Conservation (phyloP, 2,113 vertebrate genomes). For the Pogona vitticeps region DNA sequence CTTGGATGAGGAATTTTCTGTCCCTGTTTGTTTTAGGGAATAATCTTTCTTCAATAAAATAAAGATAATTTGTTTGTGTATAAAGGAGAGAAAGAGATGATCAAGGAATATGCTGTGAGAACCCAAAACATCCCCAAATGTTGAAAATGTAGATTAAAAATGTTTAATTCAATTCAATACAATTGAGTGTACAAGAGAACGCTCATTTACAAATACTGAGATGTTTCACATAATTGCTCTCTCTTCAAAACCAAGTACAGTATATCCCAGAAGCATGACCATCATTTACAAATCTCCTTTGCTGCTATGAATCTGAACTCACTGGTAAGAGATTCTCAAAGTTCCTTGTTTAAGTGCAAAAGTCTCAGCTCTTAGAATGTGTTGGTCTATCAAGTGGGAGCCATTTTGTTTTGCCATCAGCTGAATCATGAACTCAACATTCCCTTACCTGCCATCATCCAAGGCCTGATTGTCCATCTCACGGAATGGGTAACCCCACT, state of each 20-base stretch:
- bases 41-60: too few relatives aligned
- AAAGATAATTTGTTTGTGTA: too few relatives aligned
- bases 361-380: not conserved
- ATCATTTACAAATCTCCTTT: not conserved
- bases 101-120: too few relatives aligned
- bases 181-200: too few relatives aligned
- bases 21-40: too few relatives aligned
- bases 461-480: not conserved
- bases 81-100: too few relatives aligned
- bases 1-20: too few relatives aligned
- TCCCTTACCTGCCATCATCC: not conserved
- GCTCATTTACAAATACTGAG: not conserved
- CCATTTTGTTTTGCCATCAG: not conserved
- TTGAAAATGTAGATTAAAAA: too few relatives aligned
- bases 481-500: constrained; percentile 77
- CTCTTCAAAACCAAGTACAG: not conserved
- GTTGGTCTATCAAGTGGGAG: not conserved
- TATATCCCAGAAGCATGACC: not conserved
- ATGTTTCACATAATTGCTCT: not conserved
- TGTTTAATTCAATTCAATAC: too few relatives aligned
- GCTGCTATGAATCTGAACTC: not conserved
- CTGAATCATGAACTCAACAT: not conserved
- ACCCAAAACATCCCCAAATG: too few relatives aligned
- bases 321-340: not conserved
- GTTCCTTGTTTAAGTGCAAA: not conserved